phyloP scores from a whole-genome alignment of 2,113 vertebrate genomes.

The Silurus glanis region DNA sequence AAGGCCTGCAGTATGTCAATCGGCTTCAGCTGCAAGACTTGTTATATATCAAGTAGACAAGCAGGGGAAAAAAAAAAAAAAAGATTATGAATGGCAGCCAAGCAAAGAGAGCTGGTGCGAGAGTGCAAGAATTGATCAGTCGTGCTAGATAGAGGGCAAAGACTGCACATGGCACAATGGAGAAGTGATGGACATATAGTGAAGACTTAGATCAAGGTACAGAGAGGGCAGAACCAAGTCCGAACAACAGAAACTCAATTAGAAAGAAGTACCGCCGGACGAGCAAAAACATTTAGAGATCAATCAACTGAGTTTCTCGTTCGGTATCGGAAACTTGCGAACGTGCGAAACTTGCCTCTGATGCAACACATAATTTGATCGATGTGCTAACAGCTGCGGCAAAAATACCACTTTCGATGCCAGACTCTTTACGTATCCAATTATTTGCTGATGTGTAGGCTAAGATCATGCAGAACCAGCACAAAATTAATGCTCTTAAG shows the following conservation, averaged over 20 bases:
- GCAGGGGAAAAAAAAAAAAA: not conserved
- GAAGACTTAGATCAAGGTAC: constrained; percentile 15
- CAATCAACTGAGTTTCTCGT: not conserved
- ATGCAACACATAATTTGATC: not conserved
- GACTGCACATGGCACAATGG: constrained; percentile 10
- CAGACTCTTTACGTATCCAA: not conserved
- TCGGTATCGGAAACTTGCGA: not conserved
- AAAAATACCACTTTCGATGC: not conserved
- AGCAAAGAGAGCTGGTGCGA: constrained; percentile 9
- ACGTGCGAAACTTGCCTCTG: not conserved
- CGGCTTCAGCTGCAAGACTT: not conserved
- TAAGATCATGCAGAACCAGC: not conserved
- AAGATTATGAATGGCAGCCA: constrained; percentile 19
- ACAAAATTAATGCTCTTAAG: not conserved
- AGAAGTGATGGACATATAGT: not conserved
- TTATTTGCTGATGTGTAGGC: not conserved
- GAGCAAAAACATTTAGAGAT: not conserved
- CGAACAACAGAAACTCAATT: not conserved
- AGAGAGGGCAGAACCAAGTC: not conserved
- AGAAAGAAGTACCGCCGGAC: not conserved
- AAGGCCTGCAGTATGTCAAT: constrained; percentile 34
- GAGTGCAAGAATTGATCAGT: constrained; percentile 42
- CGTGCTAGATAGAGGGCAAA: constrained; percentile 39
- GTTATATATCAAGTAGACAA: constrained; percentile 23
- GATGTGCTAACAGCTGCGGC: not conserved